Evolutionary conservation across 2,113 vertebrate genomes (phyloP).

Genomic region (Ginglymostoma cirratum): DNA sequence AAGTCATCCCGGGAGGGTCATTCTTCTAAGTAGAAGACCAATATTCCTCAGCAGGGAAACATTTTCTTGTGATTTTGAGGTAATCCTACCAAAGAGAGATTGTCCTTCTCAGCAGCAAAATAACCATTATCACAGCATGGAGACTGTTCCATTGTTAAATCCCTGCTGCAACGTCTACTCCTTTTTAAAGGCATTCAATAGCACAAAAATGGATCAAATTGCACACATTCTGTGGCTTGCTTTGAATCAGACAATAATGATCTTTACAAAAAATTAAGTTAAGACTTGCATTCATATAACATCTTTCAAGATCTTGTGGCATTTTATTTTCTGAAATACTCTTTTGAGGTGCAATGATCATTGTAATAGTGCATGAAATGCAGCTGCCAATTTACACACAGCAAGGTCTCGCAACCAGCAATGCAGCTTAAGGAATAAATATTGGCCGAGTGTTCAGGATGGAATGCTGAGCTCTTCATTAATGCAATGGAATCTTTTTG

Average conservation of each 20-base stretch:
- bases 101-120: slow-evolving; percentile 1
- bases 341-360: neutral
- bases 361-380: neutral
- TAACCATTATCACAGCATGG: slow-evolving; percentile 9
- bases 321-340: neutral
- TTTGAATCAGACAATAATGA: neutral
- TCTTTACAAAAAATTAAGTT: neutral
- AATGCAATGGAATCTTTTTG: neutral
- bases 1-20: neutral
- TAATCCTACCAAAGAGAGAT: slow-evolving; percentile 6
- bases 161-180: slow-evolving; percentile 2
- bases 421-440: neutral
- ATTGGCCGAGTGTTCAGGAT: neutral
- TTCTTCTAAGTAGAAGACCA: neutral
- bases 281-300: neutral
- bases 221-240: neutral
- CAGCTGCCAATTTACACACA: neutral
- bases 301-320: neutral
- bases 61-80: slow-evolving; percentile 17
- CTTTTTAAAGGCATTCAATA: neutral
- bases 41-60: neutral
- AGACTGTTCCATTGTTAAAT: neutral
- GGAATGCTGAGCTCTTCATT: neutral
- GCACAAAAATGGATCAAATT: neutral
- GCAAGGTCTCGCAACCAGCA: neutral